These are phyloP conservation scores for Drosophila tanythrix DNA, from an alignment of 2,888 invertebrate genomes.

Conservation along the genomic window DNA sequence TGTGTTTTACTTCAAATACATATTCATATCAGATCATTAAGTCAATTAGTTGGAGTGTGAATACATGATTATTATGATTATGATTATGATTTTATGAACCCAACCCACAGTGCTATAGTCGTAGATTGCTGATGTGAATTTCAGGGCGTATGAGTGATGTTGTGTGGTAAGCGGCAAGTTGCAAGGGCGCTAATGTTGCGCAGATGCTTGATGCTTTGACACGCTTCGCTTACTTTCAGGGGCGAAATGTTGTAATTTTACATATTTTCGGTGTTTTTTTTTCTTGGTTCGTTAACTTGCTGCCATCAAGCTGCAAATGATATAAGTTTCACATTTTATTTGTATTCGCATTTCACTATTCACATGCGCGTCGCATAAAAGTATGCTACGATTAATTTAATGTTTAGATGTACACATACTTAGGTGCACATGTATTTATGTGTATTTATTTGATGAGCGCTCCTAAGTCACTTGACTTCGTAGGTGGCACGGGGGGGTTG, in stretches of 20 bases:
- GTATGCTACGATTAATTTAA: constrained; percentile 50
- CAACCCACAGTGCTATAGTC: constrained; percentile 16
- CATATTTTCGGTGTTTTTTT: constrained; percentile 7
- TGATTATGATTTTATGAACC: constrained; percentile 3
- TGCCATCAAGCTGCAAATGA: constrained; percentile 34
- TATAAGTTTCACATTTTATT: constrained; percentile 39
- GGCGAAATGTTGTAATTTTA: constrained; percentile 27
- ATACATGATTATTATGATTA: too few species aligned
- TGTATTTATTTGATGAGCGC: constrained; percentile 26
- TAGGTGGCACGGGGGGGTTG: constrained; percentile 11
- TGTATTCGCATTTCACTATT: constrained; percentile 21
- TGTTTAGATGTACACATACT: constrained; percentile 20
- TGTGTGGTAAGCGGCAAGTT: constrained; percentile 23
- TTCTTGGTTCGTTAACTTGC: constrained; percentile 11
- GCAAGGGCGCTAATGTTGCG: constrained; percentile 14
- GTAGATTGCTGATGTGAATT: constrained; percentile 21
- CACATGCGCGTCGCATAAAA: constrained; percentile 46
- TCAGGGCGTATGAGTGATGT: constrained; percentile 54
- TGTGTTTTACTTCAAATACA: neutral
- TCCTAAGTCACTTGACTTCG: constrained; percentile 16
- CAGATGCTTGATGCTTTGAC: constrained; percentile 22
- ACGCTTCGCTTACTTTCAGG: constrained; percentile 53
- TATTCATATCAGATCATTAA: neutral
- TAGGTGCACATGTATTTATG: constrained; percentile 9
- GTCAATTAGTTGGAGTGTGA: neutral